These are phyloP conservation scores for Vipera latastei DNA, from an alignment of 2,797 vertebrate genomes.

Conservation along the genomic window DNA sequence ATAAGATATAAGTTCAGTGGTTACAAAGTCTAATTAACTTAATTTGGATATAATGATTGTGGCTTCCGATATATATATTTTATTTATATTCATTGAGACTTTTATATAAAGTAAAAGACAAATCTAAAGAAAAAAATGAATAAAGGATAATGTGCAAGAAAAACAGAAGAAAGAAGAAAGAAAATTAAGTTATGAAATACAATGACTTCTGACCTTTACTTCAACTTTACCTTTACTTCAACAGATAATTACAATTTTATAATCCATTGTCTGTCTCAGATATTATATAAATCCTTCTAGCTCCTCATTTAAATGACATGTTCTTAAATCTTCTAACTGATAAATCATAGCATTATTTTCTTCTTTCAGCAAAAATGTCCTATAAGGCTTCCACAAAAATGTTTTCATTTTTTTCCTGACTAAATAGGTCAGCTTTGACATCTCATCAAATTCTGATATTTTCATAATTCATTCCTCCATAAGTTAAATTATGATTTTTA, in stretches of 20 bases:
- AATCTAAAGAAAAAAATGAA: neutral
- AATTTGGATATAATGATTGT: neutral
- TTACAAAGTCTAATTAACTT: neutral
- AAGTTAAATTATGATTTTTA: no score
- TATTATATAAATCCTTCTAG: neutral
- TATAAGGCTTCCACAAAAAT: neutral
- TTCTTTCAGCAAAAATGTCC: neutral
- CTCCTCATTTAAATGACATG: neutral
- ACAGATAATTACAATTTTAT: neutral
- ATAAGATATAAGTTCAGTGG: neutral
- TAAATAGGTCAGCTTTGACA: neutral
- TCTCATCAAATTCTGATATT: neutral
- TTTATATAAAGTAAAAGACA: neutral
- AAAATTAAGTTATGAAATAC: neutral
- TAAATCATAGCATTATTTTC: neutral
- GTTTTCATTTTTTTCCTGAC: neutral
- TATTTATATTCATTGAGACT: neutral
- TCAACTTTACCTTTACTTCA: neutral
- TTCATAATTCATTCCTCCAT: neutral
- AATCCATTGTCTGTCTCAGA: neutral
- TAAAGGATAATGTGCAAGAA: neutral
- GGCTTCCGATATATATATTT: neutral
- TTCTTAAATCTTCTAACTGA: neutral
- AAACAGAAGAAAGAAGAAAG: neutral
- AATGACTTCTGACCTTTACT: neutral